Conservation (phyloP, 2,113 vertebrate genomes). For the Forbesichthys papilliferus region DNA sequence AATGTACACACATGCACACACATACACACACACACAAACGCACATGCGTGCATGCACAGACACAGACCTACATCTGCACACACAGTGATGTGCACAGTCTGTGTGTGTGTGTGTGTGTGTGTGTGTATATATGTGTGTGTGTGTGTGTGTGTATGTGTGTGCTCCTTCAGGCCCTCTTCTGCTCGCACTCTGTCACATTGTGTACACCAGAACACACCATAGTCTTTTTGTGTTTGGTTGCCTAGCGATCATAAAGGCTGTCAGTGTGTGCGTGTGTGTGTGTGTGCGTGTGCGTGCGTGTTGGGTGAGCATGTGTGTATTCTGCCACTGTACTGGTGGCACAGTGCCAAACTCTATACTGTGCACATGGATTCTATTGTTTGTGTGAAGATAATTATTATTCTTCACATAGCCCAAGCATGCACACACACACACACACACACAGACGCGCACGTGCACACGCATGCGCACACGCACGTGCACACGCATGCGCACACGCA, state of each 20-base stretch:
- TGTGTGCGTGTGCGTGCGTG: constrained; percentile 5
- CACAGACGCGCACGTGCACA: not conserved
- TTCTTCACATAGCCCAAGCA: not conserved
- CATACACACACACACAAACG: constrained; percentile 11
- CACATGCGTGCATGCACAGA: not conserved
- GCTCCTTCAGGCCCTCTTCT: constrained; percentile 23
- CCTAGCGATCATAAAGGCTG: constrained; percentile 60
- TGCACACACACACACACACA: not conserved
- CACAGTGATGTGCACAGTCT: not conserved
- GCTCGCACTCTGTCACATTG: constrained; percentile 55
- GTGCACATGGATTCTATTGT: not conserved
- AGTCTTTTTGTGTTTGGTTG: constrained; percentile 73
- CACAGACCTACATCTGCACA: constrained; percentile 1
- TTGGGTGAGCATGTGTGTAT: constrained; percentile 18
- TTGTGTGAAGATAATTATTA: not conserved
- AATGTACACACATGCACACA: constrained; percentile 21
- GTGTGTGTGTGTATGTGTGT: constrained; percentile 19
- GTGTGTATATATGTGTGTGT: not conserved
- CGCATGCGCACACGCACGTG: too few relatives aligned
- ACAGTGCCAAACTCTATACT: not conserved
- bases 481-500: not conserved
- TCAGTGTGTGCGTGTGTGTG: constrained; percentile 17
- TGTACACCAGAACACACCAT: constrained; percentile 50
- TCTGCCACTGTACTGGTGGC: constrained; percentile 9
- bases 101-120: not conserved